A percentile compares a stretch with the other conserved stretches of the same genome.
phyloP scores from a whole-genome alignment of 1,140 invertebrate species.

The Globodera rostochiensis region DNA sequence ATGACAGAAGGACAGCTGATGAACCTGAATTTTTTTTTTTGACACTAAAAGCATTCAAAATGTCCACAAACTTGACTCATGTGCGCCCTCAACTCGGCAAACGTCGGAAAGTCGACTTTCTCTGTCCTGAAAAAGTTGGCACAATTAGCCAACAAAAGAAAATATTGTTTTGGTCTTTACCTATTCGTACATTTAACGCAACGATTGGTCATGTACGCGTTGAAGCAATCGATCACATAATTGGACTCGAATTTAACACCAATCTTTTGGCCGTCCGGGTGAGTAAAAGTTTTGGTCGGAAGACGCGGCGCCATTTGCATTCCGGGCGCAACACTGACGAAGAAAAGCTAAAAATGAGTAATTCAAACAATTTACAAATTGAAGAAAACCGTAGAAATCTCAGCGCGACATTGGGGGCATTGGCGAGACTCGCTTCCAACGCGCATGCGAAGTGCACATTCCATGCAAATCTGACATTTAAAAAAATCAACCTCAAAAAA shows the following conservation, averaged over 20 bases:
- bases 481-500: too few relatives aligned
- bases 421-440: slow-evolving; percentile 32
- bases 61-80: slow-evolving; percentile 28
- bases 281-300: slow-evolving; percentile 18
- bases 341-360: slow-evolving; percentile 39
- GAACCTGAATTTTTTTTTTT: slow-evolving; percentile 15
- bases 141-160: background rate
- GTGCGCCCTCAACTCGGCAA: slow-evolving; percentile 46
- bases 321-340: slow-evolving; percentile 25
- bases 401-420: slow-evolving; percentile 44
- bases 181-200: slow-evolving; percentile 51
- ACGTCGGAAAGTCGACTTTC: slow-evolving; percentile 38
- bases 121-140: slow-evolving; percentile 10
- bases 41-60: background rate
- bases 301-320: slow-evolving; percentile 18
- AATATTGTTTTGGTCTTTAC: background rate
- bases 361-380: slow-evolving; percentile 5
- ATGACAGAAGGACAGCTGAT: slow-evolving; percentile 52
- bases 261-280: slow-evolving; percentile 38
- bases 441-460: slow-evolving; percentile 45
- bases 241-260: slow-evolving; percentile 48
- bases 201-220: slow-evolving; percentile 56
- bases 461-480: slow-evolving; percentile 36
- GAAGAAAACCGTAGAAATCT: slow-evolving; percentile 33
- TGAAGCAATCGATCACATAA: slow-evolving; percentile 45